Evolutionary conservation across 2,113 vertebrate genomes (phyloP).

Genomic region (Ctenodactylus gundi): DNA sequence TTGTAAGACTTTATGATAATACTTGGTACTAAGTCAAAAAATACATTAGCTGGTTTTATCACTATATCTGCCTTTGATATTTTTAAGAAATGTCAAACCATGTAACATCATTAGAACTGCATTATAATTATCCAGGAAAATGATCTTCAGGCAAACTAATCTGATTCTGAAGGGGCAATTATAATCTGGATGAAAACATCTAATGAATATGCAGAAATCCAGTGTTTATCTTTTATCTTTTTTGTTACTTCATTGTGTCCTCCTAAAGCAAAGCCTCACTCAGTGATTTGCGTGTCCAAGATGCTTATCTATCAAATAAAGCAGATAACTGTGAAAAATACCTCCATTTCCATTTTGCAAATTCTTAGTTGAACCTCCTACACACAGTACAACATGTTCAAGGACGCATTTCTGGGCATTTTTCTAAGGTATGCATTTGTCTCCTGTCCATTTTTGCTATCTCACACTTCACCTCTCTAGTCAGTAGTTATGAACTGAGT

Average conservation of each 20-base stretch:
- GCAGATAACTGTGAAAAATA: not conserved
- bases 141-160: not conserved
- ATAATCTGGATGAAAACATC: not conserved
- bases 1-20: not conserved
- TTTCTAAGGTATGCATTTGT: not conserved
- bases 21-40: not conserved
- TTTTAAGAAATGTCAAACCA: slow-evolving; percentile 24
- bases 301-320: slow-evolving; percentile 31
- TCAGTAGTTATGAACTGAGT: not conserved
- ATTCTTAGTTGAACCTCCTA: not conserved
- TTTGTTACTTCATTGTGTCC: not conserved
- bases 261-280: not conserved
- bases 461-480: not conserved
- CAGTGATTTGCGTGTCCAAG: not conserved
- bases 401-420: not conserved
- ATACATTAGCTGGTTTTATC: not conserved
- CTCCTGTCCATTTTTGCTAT: not conserved
- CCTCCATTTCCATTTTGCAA: not conserved
- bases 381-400: not conserved
- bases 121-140: slow-evolving; percentile 17
- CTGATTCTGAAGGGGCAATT: not conserved
- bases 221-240: not conserved
- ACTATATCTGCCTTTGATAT: not conserved
- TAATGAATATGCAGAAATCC: not conserved
- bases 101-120: not conserved